Base-by-base conservation (phyloP, 2,888 invertebrate genomes). In the Cancer borealis region DNA sequence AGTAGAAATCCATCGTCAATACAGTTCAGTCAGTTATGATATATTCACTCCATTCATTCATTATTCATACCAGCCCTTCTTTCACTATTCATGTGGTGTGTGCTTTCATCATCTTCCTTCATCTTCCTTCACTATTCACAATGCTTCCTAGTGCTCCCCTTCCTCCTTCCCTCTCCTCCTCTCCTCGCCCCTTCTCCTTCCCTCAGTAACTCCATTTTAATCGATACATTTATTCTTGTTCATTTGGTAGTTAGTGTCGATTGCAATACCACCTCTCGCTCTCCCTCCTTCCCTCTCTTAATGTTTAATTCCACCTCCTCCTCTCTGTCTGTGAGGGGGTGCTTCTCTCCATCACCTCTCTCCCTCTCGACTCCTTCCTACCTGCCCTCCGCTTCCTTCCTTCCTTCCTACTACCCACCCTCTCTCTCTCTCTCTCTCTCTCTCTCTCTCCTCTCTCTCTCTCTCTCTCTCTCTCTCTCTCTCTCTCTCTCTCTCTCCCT, bases 401-500 rank as follows among this genome's bases (percentile, higher is more conserved):
- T 17, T 66, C 12, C n/a, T 26, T 79, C 79, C 79, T 5, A 26
- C 30, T 79, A 5, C 79, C 79, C 45, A 8, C 89, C 14, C 46
- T 88, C 88, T 88, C 88, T 46, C 39, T 88, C 88, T 45, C 39
- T 88, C 88, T 88, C 88, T 88, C 88, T 88, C 88, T 88, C 45
- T 88, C 88, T 88, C 45, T 88, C 45, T 88, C 45, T 88, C 88
- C 89, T 89, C 88, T n/a, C 17, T 45, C 88, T 46, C 46, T n/a
- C n/a, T 46, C 88, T 17, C 14, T 88, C 46, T 17, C 88, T 46
- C 45, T 46, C 88, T 46, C 45, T 46, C 88, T n/a, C 88, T n/a
- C 66, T n/a, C n/a, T 5, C n/a, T 21, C 66, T n/a, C 66, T 66
- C n/a, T n/a, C 66, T 3, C 66, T 26, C 10, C 88, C 49, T 26